Evolutionary conservation across 2,113 vertebrate species (phyloP), one percentile per base, ranked within the genome.

Genomic region (Silurus asotus): DNA sequence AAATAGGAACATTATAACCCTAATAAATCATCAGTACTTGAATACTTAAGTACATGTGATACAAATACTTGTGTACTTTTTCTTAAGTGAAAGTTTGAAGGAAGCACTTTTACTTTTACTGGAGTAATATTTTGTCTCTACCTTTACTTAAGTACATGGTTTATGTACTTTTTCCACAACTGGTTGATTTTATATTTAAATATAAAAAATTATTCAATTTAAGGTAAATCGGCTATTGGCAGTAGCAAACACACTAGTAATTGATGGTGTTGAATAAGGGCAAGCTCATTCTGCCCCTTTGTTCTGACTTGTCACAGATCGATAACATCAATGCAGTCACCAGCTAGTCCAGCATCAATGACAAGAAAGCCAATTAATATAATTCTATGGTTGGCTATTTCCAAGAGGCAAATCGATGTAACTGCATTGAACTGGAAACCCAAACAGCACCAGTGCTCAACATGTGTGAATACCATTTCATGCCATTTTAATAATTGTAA

Each of bases 391-490:
- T 82, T 81, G 37, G 17, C 64, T 83, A 17, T 82, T 85, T 85
- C 53, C 74, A 87, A 62, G 75, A 56, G 25, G 67, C 62, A 84
- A 87, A 87, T 88, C 83, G 84, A 88, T 86, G 84, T 64, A 86
- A 84, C 74, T 77, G 77, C 75, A 80, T 81, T 72, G 67, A 87
- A 76, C 25, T 70, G 86, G 48, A 85, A 59, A 48, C 49, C 49
- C 49, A 76, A 79, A 45, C 56, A 79, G 56, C 28, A 59, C 49
- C 53, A 58, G 58, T 19, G 13, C 9, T 49, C 20, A 61, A 80
- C 25, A 64, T 75, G 75, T 37, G 4, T 28, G 8, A 19, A 72
- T 72, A 19, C 9, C 69, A 48, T 72, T 48, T 28, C 65, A 67
- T 67, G 25, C n/a, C 15, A 25, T 5, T 15, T 37, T 15, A 8